These are phyloP conservation scores for Dendrocincla fuliginosa DNA, from an alignment of 2,797 vertebrate species.

Conservation along the genomic window DNA sequence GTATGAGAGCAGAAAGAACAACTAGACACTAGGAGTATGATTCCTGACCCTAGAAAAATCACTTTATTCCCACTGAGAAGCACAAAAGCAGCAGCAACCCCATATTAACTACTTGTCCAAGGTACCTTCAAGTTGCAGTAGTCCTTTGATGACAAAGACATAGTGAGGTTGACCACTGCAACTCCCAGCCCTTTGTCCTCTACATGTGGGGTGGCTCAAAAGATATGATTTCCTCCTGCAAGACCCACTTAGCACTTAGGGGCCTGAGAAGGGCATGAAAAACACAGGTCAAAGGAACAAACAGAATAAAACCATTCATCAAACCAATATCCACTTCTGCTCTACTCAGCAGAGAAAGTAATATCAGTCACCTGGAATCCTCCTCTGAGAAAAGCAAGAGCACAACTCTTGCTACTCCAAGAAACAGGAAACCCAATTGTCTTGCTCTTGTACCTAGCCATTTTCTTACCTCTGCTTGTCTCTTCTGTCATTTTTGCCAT, in stretches of 20 bases:
- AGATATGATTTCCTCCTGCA: background rate
- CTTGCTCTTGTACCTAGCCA: background rate
- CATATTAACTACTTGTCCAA: background rate
- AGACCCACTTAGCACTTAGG: background rate
- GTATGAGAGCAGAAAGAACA: background rate
- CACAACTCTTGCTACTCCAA: background rate
- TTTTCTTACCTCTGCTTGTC: slow-evolving; percentile 34
- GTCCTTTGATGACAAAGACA: background rate
- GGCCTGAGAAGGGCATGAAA: background rate
- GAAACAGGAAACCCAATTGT: background rate
- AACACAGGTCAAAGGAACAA: background rate
- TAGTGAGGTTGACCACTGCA: background rate
- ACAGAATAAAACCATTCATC: background rate
- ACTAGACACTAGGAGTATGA: background rate
- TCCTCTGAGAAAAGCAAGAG: background rate
- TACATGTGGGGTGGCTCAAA: background rate
- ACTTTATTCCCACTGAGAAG: background rate
- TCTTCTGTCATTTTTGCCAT: slow-evolving; percentile 6
- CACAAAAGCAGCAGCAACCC: background rate
- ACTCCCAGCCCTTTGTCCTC: background rate
- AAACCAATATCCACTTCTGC: background rate
- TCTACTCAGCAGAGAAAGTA: background rate
- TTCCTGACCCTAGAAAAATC: background rate
- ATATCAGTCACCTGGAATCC: background rate
- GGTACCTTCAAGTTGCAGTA: background rate